A percentile compares a stretch with the other conserved stretches of the same genome.
phyloP scores from a whole-genome alignment of 2,797 vertebrate genomes.

The Hippopotamyrus pictus region DNA sequence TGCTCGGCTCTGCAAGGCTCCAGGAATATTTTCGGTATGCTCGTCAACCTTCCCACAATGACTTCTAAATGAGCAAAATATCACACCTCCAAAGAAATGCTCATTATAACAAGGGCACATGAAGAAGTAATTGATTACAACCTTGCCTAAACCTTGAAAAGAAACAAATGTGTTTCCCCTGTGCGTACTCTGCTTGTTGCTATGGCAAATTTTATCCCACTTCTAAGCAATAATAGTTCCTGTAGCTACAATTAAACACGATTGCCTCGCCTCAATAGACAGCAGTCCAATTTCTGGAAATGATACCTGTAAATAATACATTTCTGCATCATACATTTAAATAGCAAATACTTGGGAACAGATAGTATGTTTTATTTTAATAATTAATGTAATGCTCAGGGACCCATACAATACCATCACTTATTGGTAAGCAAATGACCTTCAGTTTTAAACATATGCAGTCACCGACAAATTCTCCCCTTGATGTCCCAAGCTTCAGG shows the following conservation, averaged over 20 bases:
- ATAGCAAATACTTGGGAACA: constrained; percentile 6
- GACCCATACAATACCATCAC: constrained; percentile 6
- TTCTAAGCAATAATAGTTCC: background rate
- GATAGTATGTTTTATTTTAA: constrained; percentile 6
- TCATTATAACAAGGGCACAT: background rate
- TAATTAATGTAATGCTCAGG: constrained; percentile 2
- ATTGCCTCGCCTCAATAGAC: background rate
- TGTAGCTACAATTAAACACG: constrained; percentile 7
- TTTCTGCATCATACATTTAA: constrained; percentile 7
- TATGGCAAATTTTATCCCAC: constrained; percentile 9
- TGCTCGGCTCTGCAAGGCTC: background rate
- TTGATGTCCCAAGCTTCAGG: background rate
- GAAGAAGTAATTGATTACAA: constrained; percentile 7
- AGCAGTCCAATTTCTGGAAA: background rate
- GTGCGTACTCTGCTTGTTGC: background rate
- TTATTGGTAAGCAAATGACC: constrained; percentile 8
- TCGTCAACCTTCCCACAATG: background rate
- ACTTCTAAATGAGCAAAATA: background rate
- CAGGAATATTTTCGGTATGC: background rate
- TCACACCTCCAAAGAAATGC: background rate
- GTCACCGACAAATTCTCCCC: background rate
- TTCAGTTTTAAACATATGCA: background rate
- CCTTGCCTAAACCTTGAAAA: constrained; percentile 9
- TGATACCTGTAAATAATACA: constrained; percentile 4
- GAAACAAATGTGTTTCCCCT: constrained; percentile 1